A percentile compares a stretch with the other conserved stretches of the same genome.
Conservation (phyloP, 2,888 invertebrate species). For the Eulithis prunata region DNA sequence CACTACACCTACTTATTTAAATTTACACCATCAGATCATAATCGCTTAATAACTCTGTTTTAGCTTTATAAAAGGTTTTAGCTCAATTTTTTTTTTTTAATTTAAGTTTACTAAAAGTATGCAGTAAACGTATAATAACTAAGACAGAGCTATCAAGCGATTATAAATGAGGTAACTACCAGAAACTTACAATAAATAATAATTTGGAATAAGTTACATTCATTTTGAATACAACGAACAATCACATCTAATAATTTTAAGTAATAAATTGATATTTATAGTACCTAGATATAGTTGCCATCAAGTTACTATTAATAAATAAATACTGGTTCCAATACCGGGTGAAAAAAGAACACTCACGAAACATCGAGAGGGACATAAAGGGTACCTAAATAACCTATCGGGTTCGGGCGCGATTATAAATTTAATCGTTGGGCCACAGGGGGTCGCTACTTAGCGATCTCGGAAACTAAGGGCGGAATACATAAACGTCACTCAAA, state of each 20-base stretch:
- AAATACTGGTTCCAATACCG: not conserved
- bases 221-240: not conserved
- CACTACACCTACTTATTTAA: not conserved
- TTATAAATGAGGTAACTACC: not conserved
- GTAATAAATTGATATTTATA: not conserved
- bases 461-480: too few species aligned
- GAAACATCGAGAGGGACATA: too few species aligned
- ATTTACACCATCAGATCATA: not conserved
- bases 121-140: not conserved
- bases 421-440: too few species aligned
- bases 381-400: too few species aligned
- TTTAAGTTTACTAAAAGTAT: not conserved
- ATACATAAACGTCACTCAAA: too few species aligned
- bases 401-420: too few species aligned
- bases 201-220: not conserved
- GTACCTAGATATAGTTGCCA: too few species aligned
- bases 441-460: too few species aligned
- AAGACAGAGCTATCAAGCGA: not conserved
- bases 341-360: too few species aligned
- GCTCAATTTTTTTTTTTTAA: not conserved
- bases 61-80: not conserved
- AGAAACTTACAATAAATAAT: not conserved
- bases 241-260: not conserved
- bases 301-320: not conserved
- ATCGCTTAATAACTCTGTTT: not conserved